Evolutionary conservation across 2,113 vertebrate genomes (phyloP), one percentile per base, ranked within the genome.

Genomic region (Antennarius striatus): DNA sequence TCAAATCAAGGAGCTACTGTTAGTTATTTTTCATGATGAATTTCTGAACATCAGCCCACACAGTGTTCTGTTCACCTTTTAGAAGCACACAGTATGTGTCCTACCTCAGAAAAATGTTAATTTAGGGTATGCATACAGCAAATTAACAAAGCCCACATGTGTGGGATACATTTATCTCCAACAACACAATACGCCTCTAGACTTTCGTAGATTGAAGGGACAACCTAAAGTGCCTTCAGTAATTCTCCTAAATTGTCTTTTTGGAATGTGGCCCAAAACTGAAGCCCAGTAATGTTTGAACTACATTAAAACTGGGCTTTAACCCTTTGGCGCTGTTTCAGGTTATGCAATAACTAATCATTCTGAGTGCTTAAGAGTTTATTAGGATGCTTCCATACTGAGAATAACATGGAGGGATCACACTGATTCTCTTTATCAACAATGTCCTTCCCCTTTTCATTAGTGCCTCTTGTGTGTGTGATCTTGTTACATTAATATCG

Each of bases 171-270:
- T 60, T 66, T 59, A 69, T 62, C 53, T 70, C 60, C 36, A 28
- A 48, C 73, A 82, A 59, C 68, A 74, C 80, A 79, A 60, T 83
- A 63, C 73, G 86, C 87, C 59, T 79, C 77, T 45, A 17, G 63
- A 67, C 60, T 83, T 72, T 78, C 77, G 77, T 61, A 61, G 80
- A 87, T 62, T 51, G 73, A 91, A 79, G 57, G 47, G 49, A 92
- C 90, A 91, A 86, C 76, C 90, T 91, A 84, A 91, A 83, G 79
- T 81, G 82, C 74, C 77, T 84, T 68, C 60, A 84, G 91, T 91
- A 90, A 90, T 87, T 91, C 82, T 82, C 83, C 82, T 86, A 90
- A 91, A 92, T 91, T 86, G 86, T 87, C 71, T 75, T 92, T 87
- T 81, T 92, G 91, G 91, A 92, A 66, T 69, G 14, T 6, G 74